Evolutionary conservation across 2,113 vertebrate species (phyloP).

Genomic region (Gavialis gangeticus): DNA sequence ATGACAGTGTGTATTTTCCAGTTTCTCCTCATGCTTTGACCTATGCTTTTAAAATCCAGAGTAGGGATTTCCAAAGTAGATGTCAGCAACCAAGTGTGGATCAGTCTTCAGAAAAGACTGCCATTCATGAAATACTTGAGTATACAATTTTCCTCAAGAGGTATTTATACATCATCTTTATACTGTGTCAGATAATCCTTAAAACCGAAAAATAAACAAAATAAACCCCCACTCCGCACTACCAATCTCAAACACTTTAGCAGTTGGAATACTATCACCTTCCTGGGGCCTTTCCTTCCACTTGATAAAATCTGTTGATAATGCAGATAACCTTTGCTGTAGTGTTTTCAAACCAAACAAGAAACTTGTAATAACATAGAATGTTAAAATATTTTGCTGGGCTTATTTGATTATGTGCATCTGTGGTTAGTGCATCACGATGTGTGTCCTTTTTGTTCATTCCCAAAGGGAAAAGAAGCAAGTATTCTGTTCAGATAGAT

Average conservation of each 20-base stretch:
- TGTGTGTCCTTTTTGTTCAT: conserved; percentile 30
- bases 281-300: conserved; percentile 8
- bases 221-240: conserved; percentile 13
- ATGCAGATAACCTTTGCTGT: conserved; percentile 11
- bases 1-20: not conserved
- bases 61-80: conserved; percentile 4
- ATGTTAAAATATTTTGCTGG: conserved; percentile 40
- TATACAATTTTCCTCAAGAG: not conserved
- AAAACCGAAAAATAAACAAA: not conserved
- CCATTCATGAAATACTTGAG: not conserved
- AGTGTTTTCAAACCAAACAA: conserved; percentile 53
- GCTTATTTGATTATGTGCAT: conserved; percentile 54
- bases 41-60: not conserved
- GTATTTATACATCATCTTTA: not conserved
- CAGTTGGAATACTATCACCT: not conserved
- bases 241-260: conserved; percentile 33
- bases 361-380: conserved; percentile 50
- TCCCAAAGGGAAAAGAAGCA: conserved; percentile 46
- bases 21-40: accelerated
- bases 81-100: conserved; percentile 3
- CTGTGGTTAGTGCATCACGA: conserved; percentile 40
- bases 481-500: conserved; percentile 69
- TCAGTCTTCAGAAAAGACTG: not conserved
- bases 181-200: not conserved
- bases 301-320: conserved; percentile 57